Percentiles rank a stretch among this genome's conserved stretches.
phyloP scores from a whole-genome alignment of 2,888 invertebrate genomes.

The Andrena minutula region DNA sequence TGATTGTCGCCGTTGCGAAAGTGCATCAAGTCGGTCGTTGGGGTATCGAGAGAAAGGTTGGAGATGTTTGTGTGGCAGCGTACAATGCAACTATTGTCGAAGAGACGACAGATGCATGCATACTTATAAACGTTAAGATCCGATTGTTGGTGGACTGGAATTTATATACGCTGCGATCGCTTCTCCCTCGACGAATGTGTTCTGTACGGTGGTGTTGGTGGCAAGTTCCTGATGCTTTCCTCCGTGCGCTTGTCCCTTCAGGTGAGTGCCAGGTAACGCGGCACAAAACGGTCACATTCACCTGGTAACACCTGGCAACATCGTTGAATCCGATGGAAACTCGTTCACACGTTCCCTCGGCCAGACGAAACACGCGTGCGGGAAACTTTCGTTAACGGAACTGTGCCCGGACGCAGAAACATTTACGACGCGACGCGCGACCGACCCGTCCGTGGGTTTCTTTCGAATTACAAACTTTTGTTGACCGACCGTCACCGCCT shows the following conservation, averaged over 20 bases:
- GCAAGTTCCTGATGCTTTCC: slow-evolving; percentile 1
- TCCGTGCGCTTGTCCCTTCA: slow-evolving; percentile 36
- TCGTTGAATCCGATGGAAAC: slow-evolving; percentile 48
- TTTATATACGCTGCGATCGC: neutral
- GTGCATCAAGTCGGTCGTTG: too few relatives aligned
- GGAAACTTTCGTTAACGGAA: slow-evolving; percentile 2
- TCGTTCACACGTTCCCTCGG: slow-evolving; percentile 4
- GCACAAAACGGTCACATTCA: slow-evolving; percentile 72
- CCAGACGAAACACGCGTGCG: neutral
- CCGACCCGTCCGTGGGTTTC: slow-evolving; percentile 48
- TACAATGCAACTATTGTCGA: neutral
- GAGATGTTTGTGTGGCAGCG: neutral
- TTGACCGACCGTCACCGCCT: slow-evolving; percentile 66
- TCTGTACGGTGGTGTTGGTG: neutral
- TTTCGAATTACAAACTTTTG: slow-evolving; percentile 66
- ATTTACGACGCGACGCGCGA: slow-evolving; percentile 34
- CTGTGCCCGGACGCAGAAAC: neutral
- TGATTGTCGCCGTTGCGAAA: neutral
- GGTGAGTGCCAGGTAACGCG: slow-evolving; percentile 62
- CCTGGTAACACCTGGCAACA: slow-evolving; percentile 75
- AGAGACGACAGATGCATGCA: neutral
- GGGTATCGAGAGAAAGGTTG: neutral
- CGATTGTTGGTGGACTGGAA: slow-evolving; percentile 2
- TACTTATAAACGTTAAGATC: neutral
- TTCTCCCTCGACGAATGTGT: neutral